These are phyloP conservation scores for Sisor rabdophorus DNA, from an alignment of 2,113 vertebrate species.

Conservation along the genomic window DNA sequence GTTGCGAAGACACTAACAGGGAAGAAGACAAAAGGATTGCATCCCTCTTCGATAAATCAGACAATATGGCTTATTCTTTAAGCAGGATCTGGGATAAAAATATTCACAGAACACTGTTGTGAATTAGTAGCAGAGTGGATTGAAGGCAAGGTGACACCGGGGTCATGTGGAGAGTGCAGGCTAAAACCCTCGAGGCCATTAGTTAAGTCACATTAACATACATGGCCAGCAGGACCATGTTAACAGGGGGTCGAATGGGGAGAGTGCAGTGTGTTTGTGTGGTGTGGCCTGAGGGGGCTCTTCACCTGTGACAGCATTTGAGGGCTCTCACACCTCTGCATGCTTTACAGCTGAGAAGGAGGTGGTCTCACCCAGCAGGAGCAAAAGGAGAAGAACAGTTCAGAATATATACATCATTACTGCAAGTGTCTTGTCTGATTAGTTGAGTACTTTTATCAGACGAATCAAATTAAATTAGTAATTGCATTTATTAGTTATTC, in stretches of 20 bases:
- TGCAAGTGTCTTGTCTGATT: conserved; percentile 4
- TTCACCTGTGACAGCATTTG: conserved; percentile 54
- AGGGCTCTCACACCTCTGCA: conserved; percentile 48
- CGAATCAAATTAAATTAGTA: background rate
- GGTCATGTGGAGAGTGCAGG: conserved; percentile 51
- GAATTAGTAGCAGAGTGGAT: conserved; percentile 5
- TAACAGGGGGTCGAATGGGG: conserved; percentile 42
- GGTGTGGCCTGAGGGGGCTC: conserved; percentile 57
- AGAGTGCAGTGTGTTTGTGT: conserved; percentile 50
- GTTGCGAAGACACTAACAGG: conserved; percentile 32
- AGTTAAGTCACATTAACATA: conserved; percentile 52
- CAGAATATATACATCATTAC: background rate
- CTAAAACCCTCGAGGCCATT: conserved; percentile 42
- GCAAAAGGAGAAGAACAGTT: conserved; percentile 41
- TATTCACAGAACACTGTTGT: background rate
- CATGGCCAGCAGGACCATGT: conserved; percentile 42
- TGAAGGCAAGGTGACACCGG: conserved; percentile 40
- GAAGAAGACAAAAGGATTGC: conserved; percentile 38
- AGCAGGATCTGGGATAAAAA: conserved; percentile 1
- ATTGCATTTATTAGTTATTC: background rate
- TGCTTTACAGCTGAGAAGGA: conserved; percentile 50
- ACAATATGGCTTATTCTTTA: conserved; percentile 33
- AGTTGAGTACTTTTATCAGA: background rate
- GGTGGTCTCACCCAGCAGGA: conserved; percentile 55
- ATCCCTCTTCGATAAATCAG: conserved; percentile 36